phyloP scores from a whole-genome alignment of 2,113 vertebrate species.

The Micromys minutus region DNA sequence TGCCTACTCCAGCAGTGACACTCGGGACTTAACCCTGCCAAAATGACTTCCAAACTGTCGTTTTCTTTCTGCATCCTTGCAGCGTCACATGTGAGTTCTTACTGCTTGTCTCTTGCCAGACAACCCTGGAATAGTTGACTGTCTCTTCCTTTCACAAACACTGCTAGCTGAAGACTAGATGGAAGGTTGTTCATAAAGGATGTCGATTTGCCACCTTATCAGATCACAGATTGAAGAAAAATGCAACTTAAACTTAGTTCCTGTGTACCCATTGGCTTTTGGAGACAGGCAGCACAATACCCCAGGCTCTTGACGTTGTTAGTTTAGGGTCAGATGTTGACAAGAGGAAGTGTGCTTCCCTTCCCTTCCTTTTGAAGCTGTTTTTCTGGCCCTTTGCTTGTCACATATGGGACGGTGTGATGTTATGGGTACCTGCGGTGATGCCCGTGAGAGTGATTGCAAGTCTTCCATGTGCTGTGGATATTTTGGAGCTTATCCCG shows the following conservation, averaged over 20 bases:
- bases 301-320: not conserved
- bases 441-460: not conserved
- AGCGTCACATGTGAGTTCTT: not conserved
- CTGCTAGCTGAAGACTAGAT: not conserved
- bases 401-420: not conserved
- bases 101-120: not conserved
- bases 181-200: not conserved
- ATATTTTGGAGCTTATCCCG: not conserved
- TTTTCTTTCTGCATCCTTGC: too few relatives aligned
- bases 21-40: not conserved
- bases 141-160: not conserved
- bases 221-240: not conserved
- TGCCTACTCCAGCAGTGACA: not conserved
- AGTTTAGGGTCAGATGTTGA: not conserved
- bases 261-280: not conserved
- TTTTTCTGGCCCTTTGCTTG: not conserved
- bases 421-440: not conserved
- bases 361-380: too few relatives aligned
- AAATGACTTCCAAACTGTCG: not conserved
- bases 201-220: not conserved
- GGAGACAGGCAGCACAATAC: not conserved
- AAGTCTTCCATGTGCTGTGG: not conserved
- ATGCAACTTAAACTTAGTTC: not conserved
- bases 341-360: not conserved
- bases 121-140: not conserved